Base-by-base conservation (phyloP, 2,888 invertebrate genomes). In the Tenthredo distinguenda region DNA sequence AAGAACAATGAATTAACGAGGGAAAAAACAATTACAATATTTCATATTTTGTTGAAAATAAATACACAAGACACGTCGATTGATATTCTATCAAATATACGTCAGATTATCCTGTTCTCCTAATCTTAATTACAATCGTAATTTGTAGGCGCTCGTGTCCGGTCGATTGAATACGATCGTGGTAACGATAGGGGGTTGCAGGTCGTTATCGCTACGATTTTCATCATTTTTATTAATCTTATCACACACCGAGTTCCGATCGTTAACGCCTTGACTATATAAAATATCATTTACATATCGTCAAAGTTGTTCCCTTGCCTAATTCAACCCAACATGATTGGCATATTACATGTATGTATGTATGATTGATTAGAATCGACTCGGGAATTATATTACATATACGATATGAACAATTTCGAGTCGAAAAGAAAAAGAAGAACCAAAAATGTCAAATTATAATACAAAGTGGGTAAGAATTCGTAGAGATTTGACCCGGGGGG, bases 121-220 rank as follows among this genome's bases (percentile, higher is more conserved):
- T 18, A 26, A 68, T 68, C 68, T 68, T 34, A 68, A 68, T 68
- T 31, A 68, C 68, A 68, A 34, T 68, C 31, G 68, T 68, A 68
- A 68, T 68, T 68, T 34, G 31, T 34, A 68, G 31, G 0, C 10
- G 68, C 12, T 15, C 5, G 15, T 68, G 6, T 31, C 34, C 31
- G 34, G 1, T 68, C 34, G 68, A 68, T 68, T 68, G 1, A 26
- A 68, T 68, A 0, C 62, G 68, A 34, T 68, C 68, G 2, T 34
- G 34, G 7, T 15, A 34, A 68, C 34, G 68, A 62, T 26, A 62
- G 12, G 62, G 62, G 62, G 21, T 18, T 26, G n/a, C n/a, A n/a
- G 62, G 62, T 62, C 62, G 21, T 62, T 62, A 62, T 10, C 26
- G 26, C 6, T 62, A 62, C 62, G 26, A 62, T 62, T 62, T 62